Conservation (phyloP, 1,140 invertebrate species). For the Sinella curviseta region DNA sequence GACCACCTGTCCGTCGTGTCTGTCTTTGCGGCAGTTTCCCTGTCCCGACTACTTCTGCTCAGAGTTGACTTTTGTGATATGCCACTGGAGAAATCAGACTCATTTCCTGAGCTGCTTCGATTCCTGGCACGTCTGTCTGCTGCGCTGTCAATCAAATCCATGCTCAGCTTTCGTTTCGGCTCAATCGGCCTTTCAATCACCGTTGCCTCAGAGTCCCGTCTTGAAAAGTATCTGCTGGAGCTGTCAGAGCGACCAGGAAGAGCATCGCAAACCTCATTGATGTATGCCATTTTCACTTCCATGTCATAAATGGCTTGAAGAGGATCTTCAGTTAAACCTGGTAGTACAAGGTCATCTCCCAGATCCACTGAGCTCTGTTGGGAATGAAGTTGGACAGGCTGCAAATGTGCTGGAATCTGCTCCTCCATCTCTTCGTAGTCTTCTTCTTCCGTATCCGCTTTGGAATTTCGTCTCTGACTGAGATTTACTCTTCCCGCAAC, state of each 20-base stretch:
- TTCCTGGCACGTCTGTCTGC: constrained; percentile 41
- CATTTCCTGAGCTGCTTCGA: constrained; percentile 47
- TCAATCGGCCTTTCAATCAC: constrained; percentile 46
- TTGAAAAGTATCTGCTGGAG: constrained; percentile 35
- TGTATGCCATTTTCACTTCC: constrained; percentile 50
- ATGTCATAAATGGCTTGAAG: constrained; percentile 49
- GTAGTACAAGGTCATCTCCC: constrained; percentile 34
- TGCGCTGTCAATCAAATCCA: constrained; percentile 21
- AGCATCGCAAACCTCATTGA: constrained; percentile 50
- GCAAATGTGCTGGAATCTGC: not conserved
- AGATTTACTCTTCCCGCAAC: constrained; percentile 10
- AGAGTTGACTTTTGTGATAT: constrained; percentile 39
- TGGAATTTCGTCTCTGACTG: constrained; percentile 33
- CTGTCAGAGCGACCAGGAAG: constrained; percentile 29
- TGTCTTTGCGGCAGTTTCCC: not conserved
- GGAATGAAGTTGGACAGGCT: constrained; percentile 34
- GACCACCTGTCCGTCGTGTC: constrained; percentile 47
- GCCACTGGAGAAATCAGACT: constrained; percentile 47
- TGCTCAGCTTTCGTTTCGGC: constrained; percentile 8
- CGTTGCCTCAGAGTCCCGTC: constrained; percentile 46
- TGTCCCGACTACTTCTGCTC: constrained; percentile 21
- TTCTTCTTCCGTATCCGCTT: constrained; percentile 51
- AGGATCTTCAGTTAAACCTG: constrained; percentile 42
- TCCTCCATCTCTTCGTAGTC: constrained; percentile 43
- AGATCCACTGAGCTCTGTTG: constrained; percentile 41